A percentile compares a stretch with the other conserved stretches of the same genome.
Conservation (phyloP, 2,797 vertebrate species). For the Xerus rutilus region DNA sequence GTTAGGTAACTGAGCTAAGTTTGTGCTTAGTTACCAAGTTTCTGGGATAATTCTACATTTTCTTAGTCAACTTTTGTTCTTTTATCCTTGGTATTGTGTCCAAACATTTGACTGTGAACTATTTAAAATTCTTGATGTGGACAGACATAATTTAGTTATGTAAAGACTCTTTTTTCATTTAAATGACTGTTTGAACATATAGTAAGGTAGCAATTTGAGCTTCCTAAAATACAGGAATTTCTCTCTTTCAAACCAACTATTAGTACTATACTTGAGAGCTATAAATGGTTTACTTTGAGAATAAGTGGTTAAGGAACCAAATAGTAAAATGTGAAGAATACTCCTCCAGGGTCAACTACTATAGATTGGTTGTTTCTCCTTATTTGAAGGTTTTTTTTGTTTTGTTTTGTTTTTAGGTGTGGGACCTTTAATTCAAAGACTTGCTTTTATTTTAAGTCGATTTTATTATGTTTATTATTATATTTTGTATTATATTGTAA, state of each 20-base stretch:
- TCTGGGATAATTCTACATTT: not conserved
- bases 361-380: slow-evolving; percentile 3
- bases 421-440: slow-evolving; percentile 36
- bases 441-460: slow-evolving; percentile 33
- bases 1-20: slow-evolving; percentile 14
- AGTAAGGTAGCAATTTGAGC: not conserved
- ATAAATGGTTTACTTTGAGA: slow-evolving; percentile 34
- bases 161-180: slow-evolving; percentile 4
- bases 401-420: slow-evolving; percentile 29
- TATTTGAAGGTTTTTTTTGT: slow-evolving; percentile 50
- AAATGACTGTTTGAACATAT: not conserved
- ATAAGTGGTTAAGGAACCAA: slow-evolving; percentile 6
- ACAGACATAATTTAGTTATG: not conserved
- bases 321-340: not conserved
- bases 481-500: not conserved
- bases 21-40: slow-evolving; percentile 11
- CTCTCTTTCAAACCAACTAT: not conserved
- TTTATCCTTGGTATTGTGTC: not conserved
- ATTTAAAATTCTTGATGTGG: not conserved
- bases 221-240: slow-evolving; percentile 41
- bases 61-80: not conserved
- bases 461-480: slow-evolving; percentile 10
- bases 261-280: not conserved
- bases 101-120: not conserved
- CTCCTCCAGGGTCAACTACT: not conserved